These are phyloP conservation scores for Philopotamus ludificatus DNA, from an alignment of 1,140 invertebrate genomes.

Conservation along the genomic window DNA sequence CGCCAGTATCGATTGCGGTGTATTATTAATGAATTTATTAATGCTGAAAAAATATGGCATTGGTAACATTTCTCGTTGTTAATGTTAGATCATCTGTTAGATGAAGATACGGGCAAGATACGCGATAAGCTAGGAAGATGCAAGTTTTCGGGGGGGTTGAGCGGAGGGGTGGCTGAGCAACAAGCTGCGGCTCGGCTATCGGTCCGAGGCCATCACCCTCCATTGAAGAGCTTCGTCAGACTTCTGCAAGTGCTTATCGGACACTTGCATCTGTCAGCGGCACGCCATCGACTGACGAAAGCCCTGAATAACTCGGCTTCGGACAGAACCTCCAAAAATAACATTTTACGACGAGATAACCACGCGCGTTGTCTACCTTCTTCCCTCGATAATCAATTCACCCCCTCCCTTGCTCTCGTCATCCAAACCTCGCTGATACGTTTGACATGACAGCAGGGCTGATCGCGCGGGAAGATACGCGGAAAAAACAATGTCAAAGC, in stretches of 20 bases:
- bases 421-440: neutral
- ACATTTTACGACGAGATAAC: too few species aligned
- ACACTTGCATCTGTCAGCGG: slow-evolving; percentile 26
- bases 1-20: neutral
- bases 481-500: neutral
- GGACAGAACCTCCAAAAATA: too few species aligned
- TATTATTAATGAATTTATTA: neutral
- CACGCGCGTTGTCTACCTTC: neutral
- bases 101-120: slow-evolving; percentile 21
- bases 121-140: slow-evolving; percentile 10
- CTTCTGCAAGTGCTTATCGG: slow-evolving; percentile 21
- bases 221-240: neutral
- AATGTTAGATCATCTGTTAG: too few species aligned
- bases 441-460: neutral
- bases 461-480: neutral
- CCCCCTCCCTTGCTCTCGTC: neutral
- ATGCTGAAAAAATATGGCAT: neutral
- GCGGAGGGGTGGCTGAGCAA: slow-evolving; percentile 15
- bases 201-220: slow-evolving; percentile 15
- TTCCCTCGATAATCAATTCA: neutral
- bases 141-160: slow-evolving; percentile 15
- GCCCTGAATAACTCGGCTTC: too few species aligned
- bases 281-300: neutral
- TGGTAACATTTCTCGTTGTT: neutral
- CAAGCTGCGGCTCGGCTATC: slow-evolving; percentile 23